Evolutionary conservation across 2,888 invertebrate species (phyloP).

Genomic region (Abscondita cerata): DNA sequence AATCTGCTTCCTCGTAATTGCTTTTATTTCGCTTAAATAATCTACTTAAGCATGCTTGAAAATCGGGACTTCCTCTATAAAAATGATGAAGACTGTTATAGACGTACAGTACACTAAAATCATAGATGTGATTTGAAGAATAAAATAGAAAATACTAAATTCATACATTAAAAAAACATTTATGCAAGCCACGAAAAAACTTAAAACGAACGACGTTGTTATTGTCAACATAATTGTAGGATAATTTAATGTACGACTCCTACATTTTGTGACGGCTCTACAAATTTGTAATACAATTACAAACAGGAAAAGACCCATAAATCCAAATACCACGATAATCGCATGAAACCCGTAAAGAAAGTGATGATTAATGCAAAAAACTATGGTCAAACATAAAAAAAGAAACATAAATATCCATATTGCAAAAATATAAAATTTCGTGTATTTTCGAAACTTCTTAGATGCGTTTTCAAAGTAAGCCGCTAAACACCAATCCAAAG

Average conservation of each 20-base stretch:
- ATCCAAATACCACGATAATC: neutral
- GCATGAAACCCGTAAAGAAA: neutral
- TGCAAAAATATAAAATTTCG: neutral
- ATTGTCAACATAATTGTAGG: constrained; percentile 15
- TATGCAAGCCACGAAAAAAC: constrained; percentile 8
- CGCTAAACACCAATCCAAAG: constrained; percentile 11
- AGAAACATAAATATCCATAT: constrained; percentile 6
- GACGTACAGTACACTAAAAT: constrained; percentile 2
- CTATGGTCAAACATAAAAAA: neutral
- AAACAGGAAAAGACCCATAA: neutral
- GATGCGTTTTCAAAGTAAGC: constrained; percentile 5
- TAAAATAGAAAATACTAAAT: neutral
- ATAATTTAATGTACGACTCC: neutral
- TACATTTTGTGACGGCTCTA: constrained; percentile 7
- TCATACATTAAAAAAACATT: neutral
- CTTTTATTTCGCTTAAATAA: neutral
- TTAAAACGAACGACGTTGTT: constrained; percentile 1
- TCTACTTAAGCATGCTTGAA: constrained; percentile 9
- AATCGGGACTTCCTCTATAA: constrained; percentile 7
- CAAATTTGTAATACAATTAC: constrained; percentile 11
- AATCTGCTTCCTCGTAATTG: constrained; percentile 15
- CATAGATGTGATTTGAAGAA: neutral
- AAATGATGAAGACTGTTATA: constrained; percentile 2
- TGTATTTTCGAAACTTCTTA: constrained; percentile 2
- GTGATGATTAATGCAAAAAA: neutral